Evolutionary conservation across 2,797 vertebrate genomes (phyloP).

Genomic region (Lepidocolaptes lacrymiger): DNA sequence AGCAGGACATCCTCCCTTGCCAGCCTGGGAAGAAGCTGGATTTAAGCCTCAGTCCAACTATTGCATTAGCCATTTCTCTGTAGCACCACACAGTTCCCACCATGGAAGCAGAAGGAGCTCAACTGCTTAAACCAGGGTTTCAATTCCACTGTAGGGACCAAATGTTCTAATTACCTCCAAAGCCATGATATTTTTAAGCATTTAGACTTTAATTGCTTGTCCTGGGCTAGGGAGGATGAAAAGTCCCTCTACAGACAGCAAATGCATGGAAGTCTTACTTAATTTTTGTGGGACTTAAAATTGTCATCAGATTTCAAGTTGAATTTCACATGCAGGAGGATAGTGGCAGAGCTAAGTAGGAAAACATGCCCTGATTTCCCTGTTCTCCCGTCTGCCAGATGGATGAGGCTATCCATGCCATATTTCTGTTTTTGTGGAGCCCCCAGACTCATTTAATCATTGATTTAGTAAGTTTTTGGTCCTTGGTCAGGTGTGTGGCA

Average conservation of each 20-base stretch:
- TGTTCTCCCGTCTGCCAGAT: background rate
- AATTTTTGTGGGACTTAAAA: background rate
- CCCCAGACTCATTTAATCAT: background rate
- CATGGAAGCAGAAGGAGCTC: background rate
- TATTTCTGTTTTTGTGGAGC: background rate
- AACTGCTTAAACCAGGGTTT: background rate
- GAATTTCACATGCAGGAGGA: background rate
- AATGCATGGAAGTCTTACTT: background rate
- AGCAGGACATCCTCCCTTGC: background rate
- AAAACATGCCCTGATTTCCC: background rate
- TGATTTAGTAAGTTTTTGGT: background rate
- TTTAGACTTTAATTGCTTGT: background rate
- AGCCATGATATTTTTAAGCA: background rate
- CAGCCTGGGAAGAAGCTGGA: background rate
- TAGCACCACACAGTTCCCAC: rapidly evolving
- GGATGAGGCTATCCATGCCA: background rate
- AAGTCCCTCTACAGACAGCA: background rate
- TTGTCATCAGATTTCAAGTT: background rate
- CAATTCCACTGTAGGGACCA: background rate
- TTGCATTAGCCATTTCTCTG: background rate
- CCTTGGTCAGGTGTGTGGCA: background rate
- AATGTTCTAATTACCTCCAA: background rate
- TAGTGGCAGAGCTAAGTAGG: background rate
- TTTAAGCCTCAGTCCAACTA: background rate
- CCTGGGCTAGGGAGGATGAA: background rate